phyloP scores from a whole-genome alignment of 2,888 invertebrate genomes.

The Phyto melanocephala region DNA sequence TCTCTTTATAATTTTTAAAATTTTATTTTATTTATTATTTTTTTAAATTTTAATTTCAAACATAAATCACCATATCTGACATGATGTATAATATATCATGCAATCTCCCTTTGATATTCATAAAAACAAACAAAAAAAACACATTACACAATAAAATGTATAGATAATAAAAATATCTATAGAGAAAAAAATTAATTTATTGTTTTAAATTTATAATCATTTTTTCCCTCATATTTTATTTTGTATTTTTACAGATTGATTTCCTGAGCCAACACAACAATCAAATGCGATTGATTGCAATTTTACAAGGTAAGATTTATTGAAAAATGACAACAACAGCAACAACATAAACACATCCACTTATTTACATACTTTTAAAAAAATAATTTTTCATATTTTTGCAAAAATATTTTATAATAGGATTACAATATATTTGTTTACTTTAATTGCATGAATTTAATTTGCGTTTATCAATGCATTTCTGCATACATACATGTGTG shows the following conservation, averaged over 20 bases:
- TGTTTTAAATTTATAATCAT: constrained; percentile 38
- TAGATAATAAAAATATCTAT: background rate
- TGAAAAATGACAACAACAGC: constrained; percentile 10
- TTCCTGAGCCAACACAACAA: constrained; percentile 28
- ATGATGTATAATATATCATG: constrained; percentile 44
- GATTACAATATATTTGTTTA: constrained; percentile 27
- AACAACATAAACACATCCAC: background rate
- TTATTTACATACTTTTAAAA: no score
- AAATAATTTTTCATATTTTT: background rate
- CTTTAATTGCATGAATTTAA: constrained; percentile 13
- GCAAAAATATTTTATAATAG: constrained; percentile 10
- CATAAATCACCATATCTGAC: constrained; percentile 49
- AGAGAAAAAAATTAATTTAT: constrained; percentile 30
- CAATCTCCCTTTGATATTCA: background rate
- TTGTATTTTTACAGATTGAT: constrained; percentile 45
- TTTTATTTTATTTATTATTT: background rate
- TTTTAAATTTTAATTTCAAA: constrained; percentile 12
- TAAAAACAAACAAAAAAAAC: background rate
- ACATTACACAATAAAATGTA: background rate
- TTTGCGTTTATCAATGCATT: background rate
- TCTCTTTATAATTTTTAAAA: background rate
- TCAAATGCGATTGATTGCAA: constrained; percentile 42
- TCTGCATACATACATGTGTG: background rate
- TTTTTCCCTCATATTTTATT: constrained; percentile 25
- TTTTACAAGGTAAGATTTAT: constrained; percentile 52